These are phyloP conservation scores for Urophycis tenuis DNA, from an alignment of 2,797 vertebrate genomes.

Conservation along the genomic window DNA sequence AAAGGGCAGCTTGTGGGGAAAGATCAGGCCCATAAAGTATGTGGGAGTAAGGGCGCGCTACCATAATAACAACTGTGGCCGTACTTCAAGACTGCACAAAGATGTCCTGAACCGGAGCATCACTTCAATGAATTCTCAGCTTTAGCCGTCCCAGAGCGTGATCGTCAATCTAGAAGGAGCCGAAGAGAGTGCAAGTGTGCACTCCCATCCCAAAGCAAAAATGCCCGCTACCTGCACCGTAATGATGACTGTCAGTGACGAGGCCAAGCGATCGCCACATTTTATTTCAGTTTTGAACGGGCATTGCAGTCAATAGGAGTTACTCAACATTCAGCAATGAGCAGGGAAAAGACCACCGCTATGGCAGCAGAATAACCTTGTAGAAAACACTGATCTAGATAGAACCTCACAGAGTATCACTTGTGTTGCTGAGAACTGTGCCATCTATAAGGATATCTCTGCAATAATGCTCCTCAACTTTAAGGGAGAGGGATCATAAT, in stretches of 20 bases:
- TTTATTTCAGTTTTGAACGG: no score
- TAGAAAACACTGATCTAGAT: background rate
- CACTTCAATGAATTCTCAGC: background rate
- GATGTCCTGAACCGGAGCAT: background rate
- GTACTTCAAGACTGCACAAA: background rate
- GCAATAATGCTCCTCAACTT: background rate
- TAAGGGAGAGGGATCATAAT: background rate
- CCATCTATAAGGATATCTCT: background rate
- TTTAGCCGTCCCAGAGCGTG: background rate
- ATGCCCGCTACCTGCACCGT: background rate
- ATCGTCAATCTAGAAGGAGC: background rate
- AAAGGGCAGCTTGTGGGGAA: constrained; percentile 28
- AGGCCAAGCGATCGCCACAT: no score
- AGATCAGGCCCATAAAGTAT: constrained; percentile 26
- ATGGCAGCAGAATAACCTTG: background rate
- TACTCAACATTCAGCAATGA: background rate
- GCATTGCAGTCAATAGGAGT: background rate
- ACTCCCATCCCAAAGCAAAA: background rate
- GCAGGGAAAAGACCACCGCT: background rate
- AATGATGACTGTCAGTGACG: background rate
- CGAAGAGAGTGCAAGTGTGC: no score
- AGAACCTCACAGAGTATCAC: background rate
- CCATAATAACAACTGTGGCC: background rate
- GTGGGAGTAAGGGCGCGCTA: constrained; percentile 29
- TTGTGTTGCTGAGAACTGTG: background rate